phyloP scores from a whole-genome alignment of 2,888 invertebrate genomes.

The Nephrocerus scutellatus region DNA sequence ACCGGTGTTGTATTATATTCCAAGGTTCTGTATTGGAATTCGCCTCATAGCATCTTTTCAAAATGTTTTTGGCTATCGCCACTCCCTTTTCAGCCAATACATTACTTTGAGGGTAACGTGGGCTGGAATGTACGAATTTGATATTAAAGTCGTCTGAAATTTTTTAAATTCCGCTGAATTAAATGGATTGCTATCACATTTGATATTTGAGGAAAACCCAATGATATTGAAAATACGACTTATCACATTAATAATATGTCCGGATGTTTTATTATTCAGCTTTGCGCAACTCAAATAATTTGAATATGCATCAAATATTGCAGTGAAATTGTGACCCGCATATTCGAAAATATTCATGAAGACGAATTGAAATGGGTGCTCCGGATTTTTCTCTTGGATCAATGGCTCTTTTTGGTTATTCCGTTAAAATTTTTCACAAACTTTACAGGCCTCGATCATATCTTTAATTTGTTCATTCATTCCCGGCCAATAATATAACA shows the following conservation, averaged over 20 bases:
- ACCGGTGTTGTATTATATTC: slow-evolving; percentile 23
- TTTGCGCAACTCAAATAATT: no score
- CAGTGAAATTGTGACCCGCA: no score
- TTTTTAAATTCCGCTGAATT: slow-evolving; percentile 13
- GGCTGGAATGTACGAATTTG: slow-evolving; percentile 15
- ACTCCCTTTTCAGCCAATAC: slow-evolving; percentile 21
- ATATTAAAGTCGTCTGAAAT: slow-evolving; percentile 10
- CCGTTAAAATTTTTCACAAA: slow-evolving; percentile 9
- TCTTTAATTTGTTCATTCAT: slow-evolving; percentile 5
- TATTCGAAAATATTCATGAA: no score
- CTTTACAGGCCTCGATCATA: background rate
- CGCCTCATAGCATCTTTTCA: slow-evolving; percentile 21
- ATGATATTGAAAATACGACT: slow-evolving; percentile 18
- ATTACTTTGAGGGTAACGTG: no score
- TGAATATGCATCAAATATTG: no score
- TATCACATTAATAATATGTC: slow-evolving; percentile 7
- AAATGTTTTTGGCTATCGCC: slow-evolving; percentile 19
- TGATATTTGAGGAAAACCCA: slow-evolving; percentile 24
- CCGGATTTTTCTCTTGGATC: background rate
- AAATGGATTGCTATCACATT: slow-evolving; percentile 20
- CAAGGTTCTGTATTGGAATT: slow-evolving; percentile 20
- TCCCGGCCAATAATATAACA: slow-evolving; percentile 20
- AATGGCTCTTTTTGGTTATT: slow-evolving; percentile 8
- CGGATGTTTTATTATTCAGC: slow-evolving; percentile 9
- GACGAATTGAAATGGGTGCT: slow-evolving; percentile 15